Conservation (phyloP, 2,888 invertebrate species). For the Saturnia pavonia region DNA sequence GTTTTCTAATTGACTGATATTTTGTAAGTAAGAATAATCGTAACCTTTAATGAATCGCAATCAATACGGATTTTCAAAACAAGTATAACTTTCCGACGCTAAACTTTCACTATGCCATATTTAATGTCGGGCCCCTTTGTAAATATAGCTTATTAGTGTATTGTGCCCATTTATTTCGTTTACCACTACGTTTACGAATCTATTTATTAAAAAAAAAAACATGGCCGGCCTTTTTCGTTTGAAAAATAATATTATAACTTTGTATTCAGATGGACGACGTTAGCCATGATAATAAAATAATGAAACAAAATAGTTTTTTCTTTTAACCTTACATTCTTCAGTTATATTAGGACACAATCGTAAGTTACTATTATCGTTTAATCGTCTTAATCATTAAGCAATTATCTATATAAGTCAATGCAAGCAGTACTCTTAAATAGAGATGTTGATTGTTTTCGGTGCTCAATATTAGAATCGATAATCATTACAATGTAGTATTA, state of each 20-base stretch:
- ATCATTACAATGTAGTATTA: no score
- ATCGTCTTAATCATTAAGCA: no score
- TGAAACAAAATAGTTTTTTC: conserved; percentile 30
- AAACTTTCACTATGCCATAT: conserved; percentile 23
- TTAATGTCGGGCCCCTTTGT: conserved; percentile 43
- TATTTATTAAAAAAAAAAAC: conserved; percentile 66
- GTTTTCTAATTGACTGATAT: conserved; percentile 75
- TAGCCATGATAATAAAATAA: conserved; percentile 62
- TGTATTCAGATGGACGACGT: conserved; percentile 76
- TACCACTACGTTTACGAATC: conserved; percentile 51
- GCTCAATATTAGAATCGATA: no score
- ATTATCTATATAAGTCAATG: no score
- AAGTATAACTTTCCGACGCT: not conserved
- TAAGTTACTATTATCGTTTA: no score
- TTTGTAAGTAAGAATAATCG: conserved; percentile 63
- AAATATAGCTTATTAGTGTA: conserved; percentile 62
- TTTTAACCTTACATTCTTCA: not conserved
- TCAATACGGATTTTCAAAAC: not conserved
- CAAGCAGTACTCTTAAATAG: no score
- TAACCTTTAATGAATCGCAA: not conserved
- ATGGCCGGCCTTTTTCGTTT: conserved; percentile 80
- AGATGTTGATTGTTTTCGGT: no score
- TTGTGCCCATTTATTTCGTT: conserved; percentile 52
- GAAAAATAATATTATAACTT: conserved; percentile 41
- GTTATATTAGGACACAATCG: no score